Evolutionary conservation across 2,888 invertebrate genomes (phyloP), one percentile per base, ranked within the genome.

Genomic region (Hetaerina titia): DNA sequence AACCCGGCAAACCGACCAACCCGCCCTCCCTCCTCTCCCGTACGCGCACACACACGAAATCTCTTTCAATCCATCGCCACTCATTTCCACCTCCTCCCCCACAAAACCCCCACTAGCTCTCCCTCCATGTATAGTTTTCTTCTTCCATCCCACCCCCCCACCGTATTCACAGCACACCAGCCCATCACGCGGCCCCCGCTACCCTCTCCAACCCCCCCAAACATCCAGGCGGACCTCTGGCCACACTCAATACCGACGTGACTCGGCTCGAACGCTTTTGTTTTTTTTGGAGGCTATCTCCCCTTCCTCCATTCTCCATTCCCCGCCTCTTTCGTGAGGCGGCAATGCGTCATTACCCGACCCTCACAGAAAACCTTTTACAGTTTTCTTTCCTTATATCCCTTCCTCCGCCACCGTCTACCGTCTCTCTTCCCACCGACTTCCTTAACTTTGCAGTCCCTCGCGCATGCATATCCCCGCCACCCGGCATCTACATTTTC

Each of bases 231-330:
- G 13, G 25, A 63, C 64, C 63, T 19, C 60, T 58, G 45, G 45
- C 13, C 88, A 31, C 45, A 45, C 89, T 89, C 90, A 90, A 90
- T 90, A 90, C 90, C 90, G 45, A 45, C 90, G 64, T 92, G 92
- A 92, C 92, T 92, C 92, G 92, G 69, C 92, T 31, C 90, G 90
- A 90, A 64, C 45, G 92, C 92, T 92, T 92, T 92, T 56, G 31
- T 69, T 92, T 69, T 64, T 90, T 90, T n/a, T n/a, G 64, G 56
- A 19, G 63, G 15, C 64, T 31, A 63, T 56, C 31, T 60, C 63
- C 9, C 15, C 9, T 60, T 15, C 25, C 60, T 17, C 58, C 56
- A 19, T 88, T 88, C 22, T 88, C n/a, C 19, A 7, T n/a, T 69
- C 69, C n/a, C 69, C 69, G n/a, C 69, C 69, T 22, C 69, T n/a